Base-by-base conservation (phyloP, 2,797 vertebrate genomes). In the Paedocypris micromegethes region DNA sequence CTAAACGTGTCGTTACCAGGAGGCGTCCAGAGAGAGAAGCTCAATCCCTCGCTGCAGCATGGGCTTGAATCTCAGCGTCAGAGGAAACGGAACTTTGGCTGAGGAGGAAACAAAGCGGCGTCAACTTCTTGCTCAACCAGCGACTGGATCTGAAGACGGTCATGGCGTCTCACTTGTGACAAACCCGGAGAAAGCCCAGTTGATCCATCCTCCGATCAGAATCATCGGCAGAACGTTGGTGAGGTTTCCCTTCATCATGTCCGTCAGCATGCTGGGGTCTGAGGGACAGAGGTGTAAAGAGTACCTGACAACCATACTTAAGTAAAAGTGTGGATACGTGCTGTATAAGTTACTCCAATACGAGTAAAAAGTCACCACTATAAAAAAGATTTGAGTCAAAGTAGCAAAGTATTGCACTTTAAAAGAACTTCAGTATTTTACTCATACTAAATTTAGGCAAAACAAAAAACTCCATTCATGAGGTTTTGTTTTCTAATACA, bases 161-260 rank as follows among this genome's bases (percentile, higher is more conserved):
- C 4, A 48, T 46, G 56, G 41, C 6, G 45, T 84, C 91, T 87
- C 76, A 93, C 91, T 93, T 4, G 90, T 93, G 72, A 93, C 85
- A 45, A 93, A 93, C 38, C 91, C 92, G 9, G 92, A 93, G 81
- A 93, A 93, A 0, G 89, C 91, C 91, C 91, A 93, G 79, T 93
- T 93, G 74, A 93, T 93, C 92, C 92, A 93, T 58, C 92, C 92
- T 41, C 92, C 92, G 1, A 93, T 91, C 75, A 92, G 9, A 53
- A 93, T 92, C 91, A 92, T 93, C 23, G 92, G 91, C 37, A 93
- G 84, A 5, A 93, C 88, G 40, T 93, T 92, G 72, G 89, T 90
- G 72, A 93, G 78, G 73, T 93, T 93, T 6, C 92, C 91, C 75
- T 92, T 93, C 92, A 93, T 91, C 92, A 93, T 93, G 75, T 93